Percentiles rank a stretch among this genome's conserved stretches.
Conservation (phyloP, 2,888 invertebrate species). For the Aspidiotus rigidus region DNA sequence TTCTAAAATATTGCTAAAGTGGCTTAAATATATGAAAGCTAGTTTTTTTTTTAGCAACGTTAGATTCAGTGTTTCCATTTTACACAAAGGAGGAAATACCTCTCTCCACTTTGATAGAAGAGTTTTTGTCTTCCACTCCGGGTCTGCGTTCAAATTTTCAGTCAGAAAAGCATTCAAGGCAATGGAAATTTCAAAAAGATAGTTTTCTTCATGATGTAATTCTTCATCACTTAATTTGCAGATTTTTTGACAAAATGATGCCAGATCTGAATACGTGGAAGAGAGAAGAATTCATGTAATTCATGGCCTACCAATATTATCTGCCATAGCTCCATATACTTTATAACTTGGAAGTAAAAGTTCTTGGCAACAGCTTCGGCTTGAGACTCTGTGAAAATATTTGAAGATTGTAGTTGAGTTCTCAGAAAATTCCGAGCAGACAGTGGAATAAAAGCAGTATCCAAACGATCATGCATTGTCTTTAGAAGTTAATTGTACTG, state of each 20-base stretch:
- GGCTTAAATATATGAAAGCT: no score
- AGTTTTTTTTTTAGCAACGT: constrained; percentile 18
- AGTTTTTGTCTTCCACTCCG: constrained; percentile 15
- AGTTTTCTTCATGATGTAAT: not conserved
- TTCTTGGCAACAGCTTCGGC: not conserved
- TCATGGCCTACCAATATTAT: not conserved
- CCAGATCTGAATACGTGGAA: not conserved
- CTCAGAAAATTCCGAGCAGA: not conserved
- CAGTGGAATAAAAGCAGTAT: constrained; percentile 17
- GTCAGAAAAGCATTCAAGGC: constrained; percentile 16
- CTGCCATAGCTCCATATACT: not conserved
- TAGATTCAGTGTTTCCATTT: constrained; percentile 16
- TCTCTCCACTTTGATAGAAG: constrained; percentile 1
- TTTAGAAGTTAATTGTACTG: constrained; percentile 38
- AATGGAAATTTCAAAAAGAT: constrained; percentile 9
- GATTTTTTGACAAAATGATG: not conserved
- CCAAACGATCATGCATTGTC: constrained; percentile 18
- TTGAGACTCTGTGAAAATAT: constrained; percentile 1
- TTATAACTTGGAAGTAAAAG: not conserved
- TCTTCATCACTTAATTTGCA: not conserved
- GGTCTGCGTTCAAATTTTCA: constrained; percentile 12
- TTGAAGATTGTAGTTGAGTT: not conserved
- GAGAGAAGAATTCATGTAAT: not conserved
- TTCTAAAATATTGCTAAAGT: no score
- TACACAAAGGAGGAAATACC: constrained; percentile 13